phyloP scores from a whole-genome alignment of 2,113 vertebrate species.

The Elephas maximus region DNA sequence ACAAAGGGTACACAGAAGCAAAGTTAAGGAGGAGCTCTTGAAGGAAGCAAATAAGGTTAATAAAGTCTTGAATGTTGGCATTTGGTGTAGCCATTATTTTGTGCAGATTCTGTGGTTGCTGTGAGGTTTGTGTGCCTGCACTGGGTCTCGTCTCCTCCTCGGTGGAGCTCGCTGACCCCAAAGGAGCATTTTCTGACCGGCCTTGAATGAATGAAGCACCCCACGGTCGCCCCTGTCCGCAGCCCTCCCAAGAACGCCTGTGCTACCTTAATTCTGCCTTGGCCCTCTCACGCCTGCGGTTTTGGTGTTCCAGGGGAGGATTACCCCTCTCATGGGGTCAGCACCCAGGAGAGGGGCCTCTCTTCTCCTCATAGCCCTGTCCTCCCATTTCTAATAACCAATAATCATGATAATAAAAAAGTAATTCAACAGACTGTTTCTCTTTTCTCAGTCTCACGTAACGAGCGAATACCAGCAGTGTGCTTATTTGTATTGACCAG shows the following conservation, averaged over 20 bases:
- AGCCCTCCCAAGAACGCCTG: background rate
- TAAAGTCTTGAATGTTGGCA: background rate
- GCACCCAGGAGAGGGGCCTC: background rate
- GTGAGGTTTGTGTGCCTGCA: background rate
- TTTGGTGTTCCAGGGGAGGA: rapidly evolving
- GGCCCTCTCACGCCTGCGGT: background rate
- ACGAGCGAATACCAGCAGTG: background rate
- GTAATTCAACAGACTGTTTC: background rate
- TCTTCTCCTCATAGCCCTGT: background rate
- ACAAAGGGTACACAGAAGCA: constrained; percentile 51
- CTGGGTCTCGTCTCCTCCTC: rapidly evolving
- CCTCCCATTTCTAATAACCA: background rate
- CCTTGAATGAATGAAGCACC: background rate
- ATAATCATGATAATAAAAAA: background rate
- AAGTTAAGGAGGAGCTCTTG: background rate
- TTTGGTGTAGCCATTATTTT: background rate
- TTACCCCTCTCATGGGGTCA: background rate
- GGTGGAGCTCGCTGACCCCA: rapidly evolving
- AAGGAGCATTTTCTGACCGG: background rate
- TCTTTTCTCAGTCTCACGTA: background rate
- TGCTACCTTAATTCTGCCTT: background rate
- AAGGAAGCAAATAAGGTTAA: background rate
- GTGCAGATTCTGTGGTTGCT: background rate
- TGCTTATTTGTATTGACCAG: background rate
- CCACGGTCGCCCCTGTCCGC: background rate